Evolutionary conservation across 2,888 invertebrate species (phyloP).

Genomic region (Tanypteryx hageni): DNA sequence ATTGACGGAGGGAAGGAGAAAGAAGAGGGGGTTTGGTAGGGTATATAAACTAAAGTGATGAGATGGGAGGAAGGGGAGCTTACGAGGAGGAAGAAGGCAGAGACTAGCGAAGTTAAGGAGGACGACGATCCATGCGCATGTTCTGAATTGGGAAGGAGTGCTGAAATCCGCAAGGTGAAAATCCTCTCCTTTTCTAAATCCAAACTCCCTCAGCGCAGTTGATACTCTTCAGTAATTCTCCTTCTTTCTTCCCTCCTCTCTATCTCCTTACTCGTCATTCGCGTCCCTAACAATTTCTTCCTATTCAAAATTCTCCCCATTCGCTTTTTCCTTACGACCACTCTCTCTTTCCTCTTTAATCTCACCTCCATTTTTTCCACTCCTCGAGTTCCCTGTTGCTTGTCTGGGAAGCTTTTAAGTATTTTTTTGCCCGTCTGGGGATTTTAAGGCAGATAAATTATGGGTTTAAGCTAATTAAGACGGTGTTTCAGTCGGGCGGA

Average conservation of each 20-base stretch:
- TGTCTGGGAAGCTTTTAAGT: slow-evolving; percentile 22
- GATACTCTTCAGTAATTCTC: too few species aligned
- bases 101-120: not conserved
- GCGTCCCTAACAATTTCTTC: not conserved
- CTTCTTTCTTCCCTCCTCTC: not conserved
- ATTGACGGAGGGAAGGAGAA: not conserved
- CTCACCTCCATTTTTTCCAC: not conserved
- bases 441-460: slow-evolving; percentile 23
- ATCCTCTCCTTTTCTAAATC: slow-evolving; percentile 38
- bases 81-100: not conserved
- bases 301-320: not conserved
- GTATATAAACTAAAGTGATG: not conserved
- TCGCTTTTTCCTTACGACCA: not conserved
- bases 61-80: not conserved
- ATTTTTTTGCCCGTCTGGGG: slow-evolving; percentile 13
- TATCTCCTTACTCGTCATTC: not conserved
- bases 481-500: not conserved
- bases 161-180: slow-evolving; percentile 18
- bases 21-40: too few species aligned
- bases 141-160: slow-evolving; percentile 35
- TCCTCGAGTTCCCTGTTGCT: slow-evolving; percentile 23
- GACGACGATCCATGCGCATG: slow-evolving; percentile 24
- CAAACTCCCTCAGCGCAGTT: slow-evolving; percentile 39
- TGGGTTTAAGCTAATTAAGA: slow-evolving; percentile 51
- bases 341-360: not conserved